phyloP scores from a whole-genome alignment of 2,888 invertebrate species.

The Lasiommata megera region DNA sequence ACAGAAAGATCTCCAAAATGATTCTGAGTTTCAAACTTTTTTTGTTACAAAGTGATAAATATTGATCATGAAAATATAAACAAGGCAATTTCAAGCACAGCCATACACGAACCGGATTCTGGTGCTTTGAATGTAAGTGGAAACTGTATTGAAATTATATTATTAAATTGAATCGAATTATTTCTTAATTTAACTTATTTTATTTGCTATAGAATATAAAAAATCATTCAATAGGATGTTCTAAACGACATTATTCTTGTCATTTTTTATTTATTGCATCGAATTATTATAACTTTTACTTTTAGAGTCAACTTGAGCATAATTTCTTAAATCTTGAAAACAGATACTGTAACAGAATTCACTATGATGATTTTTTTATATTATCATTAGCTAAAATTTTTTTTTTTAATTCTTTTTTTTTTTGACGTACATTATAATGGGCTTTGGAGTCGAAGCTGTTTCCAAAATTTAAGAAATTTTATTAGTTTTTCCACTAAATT shows the following conservation, averaged over 20 bases:
- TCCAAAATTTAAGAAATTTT: not conserved
- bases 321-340: not conserved
- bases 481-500: not conserved
- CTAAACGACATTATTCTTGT: conserved; percentile 23
- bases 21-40: not conserved
- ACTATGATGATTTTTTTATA: conserved; percentile 27
- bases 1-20: not conserved
- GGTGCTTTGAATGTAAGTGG: not conserved
- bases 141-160: not conserved
- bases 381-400: too few relatives aligned
- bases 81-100: too few relatives aligned
- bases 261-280: conserved; percentile 45
- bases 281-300: conserved; percentile 37
- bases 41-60: not conserved
- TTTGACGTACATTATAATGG: not conserved
- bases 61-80: not conserved
- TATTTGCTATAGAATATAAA: not conserved
- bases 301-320: not conserved
- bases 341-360: too few relatives aligned
- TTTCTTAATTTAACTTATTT: not conserved
- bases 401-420: too few relatives aligned
- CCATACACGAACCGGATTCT: too few relatives aligned
- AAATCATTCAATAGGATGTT: conserved; percentile 4
- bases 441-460: not conserved
- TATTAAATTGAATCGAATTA: too few relatives aligned